Evolutionary conservation across 1,140 invertebrate genomes (phyloP).

Genomic region (Nylanderia fulva): DNA sequence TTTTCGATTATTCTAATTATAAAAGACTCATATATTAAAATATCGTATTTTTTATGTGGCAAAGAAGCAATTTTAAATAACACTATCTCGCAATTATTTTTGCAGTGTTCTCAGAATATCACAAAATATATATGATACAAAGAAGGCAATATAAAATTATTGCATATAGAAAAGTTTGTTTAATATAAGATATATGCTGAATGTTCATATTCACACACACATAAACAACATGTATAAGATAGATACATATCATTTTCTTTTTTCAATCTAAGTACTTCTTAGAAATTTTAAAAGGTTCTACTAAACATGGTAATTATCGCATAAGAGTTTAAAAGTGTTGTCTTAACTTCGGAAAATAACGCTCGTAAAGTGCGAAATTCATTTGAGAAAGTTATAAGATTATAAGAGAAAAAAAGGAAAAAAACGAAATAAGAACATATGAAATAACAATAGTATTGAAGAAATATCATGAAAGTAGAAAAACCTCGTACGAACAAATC

Average conservation of each 20-base stretch:
- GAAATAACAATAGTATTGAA: neutral
- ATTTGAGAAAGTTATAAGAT: neutral
- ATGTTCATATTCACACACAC: neutral
- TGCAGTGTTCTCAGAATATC: neutral
- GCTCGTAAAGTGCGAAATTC: neutral
- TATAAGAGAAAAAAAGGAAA: neutral
- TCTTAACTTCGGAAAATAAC: neutral
- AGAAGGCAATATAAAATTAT: neutral
- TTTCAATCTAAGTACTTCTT: neutral
- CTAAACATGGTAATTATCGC: neutral
- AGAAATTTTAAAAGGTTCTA: neutral
- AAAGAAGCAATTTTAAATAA: neutral
- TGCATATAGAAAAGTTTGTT: neutral
- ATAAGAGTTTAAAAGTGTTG: constrained; percentile 15
- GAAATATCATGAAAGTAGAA: neutral
- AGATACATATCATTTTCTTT: constrained; percentile 25
- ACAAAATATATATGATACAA: neutral
- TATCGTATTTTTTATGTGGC: neutral
- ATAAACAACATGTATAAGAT: neutral
- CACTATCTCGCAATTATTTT: constrained; percentile 21
- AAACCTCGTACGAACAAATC: neutral
- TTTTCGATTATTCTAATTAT: neutral
- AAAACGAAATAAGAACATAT: neutral
- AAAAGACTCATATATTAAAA: neutral
- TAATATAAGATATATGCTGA: neutral